Conservation (phyloP, 2,888 invertebrate species). For the Perithous albicinctus region DNA sequence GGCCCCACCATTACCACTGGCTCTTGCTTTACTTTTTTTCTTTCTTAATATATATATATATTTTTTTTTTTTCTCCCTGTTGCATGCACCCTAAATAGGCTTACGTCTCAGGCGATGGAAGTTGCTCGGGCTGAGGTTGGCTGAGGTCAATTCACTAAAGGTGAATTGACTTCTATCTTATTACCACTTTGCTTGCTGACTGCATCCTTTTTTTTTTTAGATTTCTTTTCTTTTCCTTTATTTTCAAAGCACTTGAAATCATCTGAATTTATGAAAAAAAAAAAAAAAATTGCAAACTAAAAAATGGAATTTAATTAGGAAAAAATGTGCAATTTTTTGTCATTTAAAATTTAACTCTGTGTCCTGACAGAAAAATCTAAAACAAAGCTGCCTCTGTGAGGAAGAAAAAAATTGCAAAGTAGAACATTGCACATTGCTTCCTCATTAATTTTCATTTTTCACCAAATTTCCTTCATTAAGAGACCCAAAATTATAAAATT, state of each 20-base stretch:
- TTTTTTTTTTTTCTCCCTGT: slow-evolving; percentile 15
- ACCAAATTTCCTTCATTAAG: too few relatives aligned
- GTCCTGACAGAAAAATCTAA: too few relatives aligned
- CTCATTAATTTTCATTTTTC: too few relatives aligned
- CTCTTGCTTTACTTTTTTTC: slow-evolving; percentile 5
- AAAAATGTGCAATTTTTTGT: background rate
- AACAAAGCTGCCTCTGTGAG: background rate
- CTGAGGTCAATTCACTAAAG: background rate
- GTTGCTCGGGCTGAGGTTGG: background rate
- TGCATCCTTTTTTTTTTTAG: too few relatives aligned
- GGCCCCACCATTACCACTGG: slow-evolving; percentile 18
- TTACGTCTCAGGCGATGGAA: slow-evolving; percentile 17
- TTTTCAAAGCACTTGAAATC: background rate
- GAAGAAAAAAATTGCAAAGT: too few relatives aligned
- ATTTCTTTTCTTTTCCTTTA: background rate
- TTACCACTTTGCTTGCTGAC: background rate
- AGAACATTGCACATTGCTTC: too few relatives aligned
- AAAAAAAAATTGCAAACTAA: background rate
- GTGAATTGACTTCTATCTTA: background rate
- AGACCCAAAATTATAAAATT: too few relatives aligned
- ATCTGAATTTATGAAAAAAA: background rate
- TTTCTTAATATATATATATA: too few relatives aligned
- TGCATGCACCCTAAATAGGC: slow-evolving; percentile 20
- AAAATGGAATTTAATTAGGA: background rate
- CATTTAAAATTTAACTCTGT: too few relatives aligned